Conservation (phyloP, 2,797 vertebrate species). For the Scomberomorus guttatus region DNA sequence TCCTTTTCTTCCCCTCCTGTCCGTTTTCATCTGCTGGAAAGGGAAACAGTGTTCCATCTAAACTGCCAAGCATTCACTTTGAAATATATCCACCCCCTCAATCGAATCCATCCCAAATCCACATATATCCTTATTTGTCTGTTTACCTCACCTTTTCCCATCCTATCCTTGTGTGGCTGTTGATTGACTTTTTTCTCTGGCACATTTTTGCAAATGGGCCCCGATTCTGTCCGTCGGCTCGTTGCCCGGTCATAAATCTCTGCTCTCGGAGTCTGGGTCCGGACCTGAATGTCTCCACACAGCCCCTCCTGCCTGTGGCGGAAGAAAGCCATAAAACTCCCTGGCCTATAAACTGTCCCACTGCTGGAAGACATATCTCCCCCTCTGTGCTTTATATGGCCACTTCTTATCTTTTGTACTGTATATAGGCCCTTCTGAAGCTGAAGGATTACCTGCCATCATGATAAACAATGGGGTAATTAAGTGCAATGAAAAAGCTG, state of each 20-base stretch:
- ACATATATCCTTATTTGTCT: slow-evolving; percentile 38
- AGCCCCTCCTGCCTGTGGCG: background rate
- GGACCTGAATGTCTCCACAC: slow-evolving; percentile 44
- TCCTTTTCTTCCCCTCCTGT: slow-evolving; percentile 54
- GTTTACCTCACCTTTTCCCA: background rate
- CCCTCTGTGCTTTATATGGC: slow-evolving; percentile 39
- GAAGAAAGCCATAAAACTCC: slow-evolving; percentile 45
- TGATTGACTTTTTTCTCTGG: slow-evolving; percentile 26
- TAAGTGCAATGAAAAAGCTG: slow-evolving; percentile 48
- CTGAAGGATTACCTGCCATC: slow-evolving; percentile 46
- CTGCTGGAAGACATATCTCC: slow-evolving; percentile 35
- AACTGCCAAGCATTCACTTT: slow-evolving; percentile 64
- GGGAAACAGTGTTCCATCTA: slow-evolving; percentile 47
- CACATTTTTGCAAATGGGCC: slow-evolving; percentile 22
- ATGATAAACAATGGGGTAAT: slow-evolving; percentile 51
- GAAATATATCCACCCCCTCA: slow-evolving; percentile 50
- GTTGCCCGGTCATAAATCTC: slow-evolving; percentile 42
- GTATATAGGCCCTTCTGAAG: slow-evolving; percentile 27
- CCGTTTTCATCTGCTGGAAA: slow-evolving; percentile 52
- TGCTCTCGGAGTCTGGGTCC: slow-evolving; percentile 21
- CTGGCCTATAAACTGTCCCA: slow-evolving; percentile 35
- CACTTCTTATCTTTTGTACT: slow-evolving; percentile 21
- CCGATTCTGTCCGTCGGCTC: slow-evolving; percentile 29
- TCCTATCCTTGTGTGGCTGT: slow-evolving; percentile 23
- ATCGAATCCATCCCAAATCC: slow-evolving; percentile 35